Percentiles rank a stretch among this genome's conserved stretches.
Evolutionary conservation across 2,797 vertebrate genomes (phyloP).

Genomic region (Sardinella longiceps): DNA sequence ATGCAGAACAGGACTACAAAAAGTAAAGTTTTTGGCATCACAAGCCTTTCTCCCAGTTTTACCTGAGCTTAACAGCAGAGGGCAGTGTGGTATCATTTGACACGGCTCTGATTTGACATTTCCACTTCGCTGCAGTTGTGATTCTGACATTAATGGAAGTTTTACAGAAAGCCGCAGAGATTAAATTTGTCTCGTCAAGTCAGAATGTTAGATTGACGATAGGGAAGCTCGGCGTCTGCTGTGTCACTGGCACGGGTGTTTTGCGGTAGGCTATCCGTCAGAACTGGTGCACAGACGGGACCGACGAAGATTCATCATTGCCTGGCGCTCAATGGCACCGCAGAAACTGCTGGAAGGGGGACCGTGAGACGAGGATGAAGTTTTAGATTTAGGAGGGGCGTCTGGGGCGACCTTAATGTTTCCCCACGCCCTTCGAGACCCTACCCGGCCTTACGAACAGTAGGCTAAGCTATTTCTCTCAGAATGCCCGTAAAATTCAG

Average conservation of each 20-base stretch:
- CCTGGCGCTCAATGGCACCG: slow-evolving; percentile 34
- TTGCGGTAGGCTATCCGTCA: slow-evolving; percentile 38
- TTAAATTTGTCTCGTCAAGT: neutral
- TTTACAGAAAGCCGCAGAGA: neutral
- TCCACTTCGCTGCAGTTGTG: neutral
- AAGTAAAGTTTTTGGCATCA: no score
- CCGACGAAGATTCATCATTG: no score
- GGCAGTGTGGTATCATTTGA: neutral
- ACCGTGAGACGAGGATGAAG: neutral
- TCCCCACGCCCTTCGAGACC: neutral
- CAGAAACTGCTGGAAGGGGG: neutral
- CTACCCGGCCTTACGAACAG: neutral
- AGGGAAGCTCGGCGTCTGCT: slow-evolving; percentile 36
- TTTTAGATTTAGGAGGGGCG: neutral
- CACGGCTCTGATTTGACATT: no score
- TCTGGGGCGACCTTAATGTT: neutral
- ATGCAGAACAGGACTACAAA: no score
- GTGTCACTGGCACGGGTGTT: neutral
- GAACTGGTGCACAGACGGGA: neutral
- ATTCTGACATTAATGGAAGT: slow-evolving; percentile 31
- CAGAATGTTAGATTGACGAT: neutral
- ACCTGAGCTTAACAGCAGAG: neutral
- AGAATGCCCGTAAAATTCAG: no score
- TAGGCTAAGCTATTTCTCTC: no score
- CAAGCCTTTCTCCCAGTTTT: neutral